Evolutionary conservation across 2,888 invertebrate genomes (phyloP).

Genomic region (Diarsia rubi): DNA sequence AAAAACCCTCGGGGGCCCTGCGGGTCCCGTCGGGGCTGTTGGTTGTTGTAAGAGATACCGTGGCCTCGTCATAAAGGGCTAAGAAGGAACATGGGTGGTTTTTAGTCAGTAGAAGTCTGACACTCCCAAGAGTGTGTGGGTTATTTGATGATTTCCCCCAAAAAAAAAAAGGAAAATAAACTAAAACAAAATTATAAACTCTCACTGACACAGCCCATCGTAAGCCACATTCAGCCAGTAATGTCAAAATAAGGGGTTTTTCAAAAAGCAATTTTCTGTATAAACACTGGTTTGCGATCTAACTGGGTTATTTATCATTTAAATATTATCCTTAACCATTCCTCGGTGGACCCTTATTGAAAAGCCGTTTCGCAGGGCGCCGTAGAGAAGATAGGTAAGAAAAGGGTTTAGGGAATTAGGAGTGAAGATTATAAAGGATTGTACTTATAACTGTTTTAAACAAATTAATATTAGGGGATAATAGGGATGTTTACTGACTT

Average conservation of each 20-base stretch:
- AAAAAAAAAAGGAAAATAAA: constrained; percentile 25
- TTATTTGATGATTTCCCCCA: too few species aligned
- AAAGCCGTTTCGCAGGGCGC: constrained; percentile 47
- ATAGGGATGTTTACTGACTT: too few species aligned
- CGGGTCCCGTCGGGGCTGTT: too few species aligned
- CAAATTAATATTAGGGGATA: constrained; percentile 19
- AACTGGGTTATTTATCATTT: constrained; percentile 73
- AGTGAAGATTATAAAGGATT: constrained; percentile 26
- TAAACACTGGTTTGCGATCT: constrained; percentile 70
- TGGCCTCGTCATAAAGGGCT: too few species aligned
- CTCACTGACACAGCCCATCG: background rate
- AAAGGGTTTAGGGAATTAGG: constrained; percentile 24
- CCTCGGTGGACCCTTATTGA: constrained; percentile 56
- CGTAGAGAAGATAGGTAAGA: background rate
- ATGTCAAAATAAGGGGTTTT: constrained; percentile 52
- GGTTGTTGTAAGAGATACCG: too few species aligned
- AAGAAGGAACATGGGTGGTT: too few species aligned
- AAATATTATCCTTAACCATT: constrained; percentile 69
- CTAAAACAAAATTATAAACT: constrained; percentile 36
- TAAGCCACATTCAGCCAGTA: constrained; percentile 30
- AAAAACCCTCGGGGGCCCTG: too few species aligned
- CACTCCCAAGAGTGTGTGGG: too few species aligned
- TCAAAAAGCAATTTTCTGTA: constrained; percentile 75
- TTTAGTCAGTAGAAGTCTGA: too few species aligned
- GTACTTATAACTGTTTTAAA: constrained; percentile 36